Evolutionary conservation across 1,140 invertebrate species (phyloP), one percentile per base, ranked within the genome.

Genomic region (Popillia japonica): DNA sequence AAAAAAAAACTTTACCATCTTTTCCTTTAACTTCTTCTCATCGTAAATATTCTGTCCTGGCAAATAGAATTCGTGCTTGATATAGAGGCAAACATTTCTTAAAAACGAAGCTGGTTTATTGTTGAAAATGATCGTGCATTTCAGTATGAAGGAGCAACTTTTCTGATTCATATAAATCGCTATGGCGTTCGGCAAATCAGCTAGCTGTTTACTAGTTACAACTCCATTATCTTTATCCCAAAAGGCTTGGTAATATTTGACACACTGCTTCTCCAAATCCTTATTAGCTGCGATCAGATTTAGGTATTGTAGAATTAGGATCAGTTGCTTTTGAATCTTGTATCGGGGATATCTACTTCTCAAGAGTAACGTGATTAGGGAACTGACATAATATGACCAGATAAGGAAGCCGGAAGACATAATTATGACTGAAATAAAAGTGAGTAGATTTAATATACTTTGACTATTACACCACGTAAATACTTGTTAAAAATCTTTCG

Each of bases 21-120:
- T 87, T 40, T 77, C 82, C 77, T 87, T 88, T 11, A 87, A 85
- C 3, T 87, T 85, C 0, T 84, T 85, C 40, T 88, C 86, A 41
- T 81, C 86, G 85, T 87, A 88, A 14, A 88, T 81, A 17, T 83
- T 77, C 75, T 88, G 86, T 2, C 86, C 87, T 20, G 82, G 82
- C 11, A 88, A 78, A 72, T 83, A 88, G 6, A 87, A 72, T 78
- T 88, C 87, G 27, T 88, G 87, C 40, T 78, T 83, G 84, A 88
- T 87, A 27, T 85, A 59, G 11, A 86, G 64, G 0, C 87, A 87
- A 41, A 87, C 84, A 73, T 87, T 84, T 68, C 87, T 86, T 83
- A 88, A 84, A 68, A 87, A 88, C 0, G 85, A 82, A 80, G 87
- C 87, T 41, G 77, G 77, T 73, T 78, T 78, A 27, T 73, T 14